Conservation (phyloP, 2,113 vertebrate species). For the Rhynchomys soricoides region DNA sequence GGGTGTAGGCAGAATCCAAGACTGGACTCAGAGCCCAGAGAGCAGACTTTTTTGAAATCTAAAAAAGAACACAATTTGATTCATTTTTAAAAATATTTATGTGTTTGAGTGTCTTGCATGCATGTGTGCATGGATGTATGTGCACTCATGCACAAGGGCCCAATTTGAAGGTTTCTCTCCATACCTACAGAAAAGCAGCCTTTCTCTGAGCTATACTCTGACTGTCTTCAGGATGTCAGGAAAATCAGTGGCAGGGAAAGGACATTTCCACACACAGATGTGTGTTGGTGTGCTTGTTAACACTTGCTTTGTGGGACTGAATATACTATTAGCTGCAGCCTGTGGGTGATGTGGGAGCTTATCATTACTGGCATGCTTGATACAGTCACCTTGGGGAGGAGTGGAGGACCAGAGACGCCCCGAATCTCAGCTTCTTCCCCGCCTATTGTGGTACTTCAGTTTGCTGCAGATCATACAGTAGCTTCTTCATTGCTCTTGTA, state of each 20-base stretch:
- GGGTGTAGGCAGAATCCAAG: neutral
- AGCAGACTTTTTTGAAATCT: neutral
- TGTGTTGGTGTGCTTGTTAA: neutral
- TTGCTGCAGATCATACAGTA: neutral
- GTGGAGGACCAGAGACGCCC: neutral
- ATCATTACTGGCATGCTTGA: neutral
- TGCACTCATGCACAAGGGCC: neutral
- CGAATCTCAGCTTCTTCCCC: neutral
- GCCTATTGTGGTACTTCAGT: neutral
- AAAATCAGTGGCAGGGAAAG: neutral
- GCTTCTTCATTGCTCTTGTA: conserved; percentile 75
- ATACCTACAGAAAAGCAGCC: neutral
- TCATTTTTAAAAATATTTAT: neutral
- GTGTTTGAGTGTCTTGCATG: neutral
- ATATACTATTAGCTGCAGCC: neutral
- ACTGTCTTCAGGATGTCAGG: neutral
- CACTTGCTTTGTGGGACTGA: conserved; percentile 20
- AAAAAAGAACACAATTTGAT: neutral
- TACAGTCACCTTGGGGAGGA: neutral
- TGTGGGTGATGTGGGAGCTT: neutral
- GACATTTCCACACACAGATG: neutral
- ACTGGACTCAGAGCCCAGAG: neutral
- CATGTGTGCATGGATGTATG: neutral
- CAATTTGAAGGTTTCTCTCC: neutral
- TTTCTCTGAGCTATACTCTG: neutral